Evolutionary conservation across 2,113 vertebrate species (phyloP).

Genomic region (Triplophysa rosa): DNA sequence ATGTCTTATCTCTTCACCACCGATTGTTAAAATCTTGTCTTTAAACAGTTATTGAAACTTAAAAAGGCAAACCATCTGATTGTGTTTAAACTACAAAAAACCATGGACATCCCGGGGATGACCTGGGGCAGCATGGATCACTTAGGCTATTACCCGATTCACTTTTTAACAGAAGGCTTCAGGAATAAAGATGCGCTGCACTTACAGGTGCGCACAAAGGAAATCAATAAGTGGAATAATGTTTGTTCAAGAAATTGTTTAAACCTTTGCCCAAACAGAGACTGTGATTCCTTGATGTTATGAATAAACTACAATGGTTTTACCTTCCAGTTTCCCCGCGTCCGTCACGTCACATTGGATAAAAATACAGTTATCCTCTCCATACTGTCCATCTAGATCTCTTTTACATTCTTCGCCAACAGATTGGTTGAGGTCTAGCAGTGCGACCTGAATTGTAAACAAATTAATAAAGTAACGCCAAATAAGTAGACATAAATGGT

Average conservation of each 20-base stretch:
- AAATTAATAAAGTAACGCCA: not conserved
- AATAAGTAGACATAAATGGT: too few relatives aligned
- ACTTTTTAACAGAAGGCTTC: constrained; percentile 45
- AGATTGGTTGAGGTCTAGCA: constrained; percentile 84
- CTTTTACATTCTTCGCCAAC: constrained; percentile 80
- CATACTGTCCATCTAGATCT: constrained; percentile 82
- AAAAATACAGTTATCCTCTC: constrained; percentile 79
- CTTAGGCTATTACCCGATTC: constrained; percentile 30
- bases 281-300: not conserved
- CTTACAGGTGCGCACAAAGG: constrained; percentile 13
- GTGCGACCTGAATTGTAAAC: constrained; percentile 37
- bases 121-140: constrained; percentile 53
- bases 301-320: constrained; percentile 15
- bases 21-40: not conserved
- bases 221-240: not conserved
- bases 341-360: constrained; percentile 89
- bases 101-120: constrained; percentile 58
- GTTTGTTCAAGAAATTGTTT: not conserved
- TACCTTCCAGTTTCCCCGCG: constrained; percentile 83
- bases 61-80: not conserved
- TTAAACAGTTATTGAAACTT: constrained; percentile 1
- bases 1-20: not conserved
- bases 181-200: constrained; percentile 2
- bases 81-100: not conserved
- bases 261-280: not conserved